These are phyloP conservation scores for Cosmopolites sordidus DNA, from an alignment of 2,888 invertebrate species.

Conservation along the genomic window DNA sequence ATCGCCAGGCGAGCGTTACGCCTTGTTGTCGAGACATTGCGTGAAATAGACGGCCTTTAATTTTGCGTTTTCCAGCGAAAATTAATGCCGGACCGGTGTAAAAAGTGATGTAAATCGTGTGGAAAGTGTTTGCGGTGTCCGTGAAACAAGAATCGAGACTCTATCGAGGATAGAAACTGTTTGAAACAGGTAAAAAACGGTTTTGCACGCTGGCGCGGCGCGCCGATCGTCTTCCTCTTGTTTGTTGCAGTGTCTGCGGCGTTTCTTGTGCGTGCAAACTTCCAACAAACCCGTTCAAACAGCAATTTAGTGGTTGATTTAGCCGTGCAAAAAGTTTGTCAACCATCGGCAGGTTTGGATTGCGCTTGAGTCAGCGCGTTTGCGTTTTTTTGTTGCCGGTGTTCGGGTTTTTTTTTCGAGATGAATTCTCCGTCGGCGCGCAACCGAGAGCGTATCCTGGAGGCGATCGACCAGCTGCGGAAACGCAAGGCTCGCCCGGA, in stretches of 20 bases:
- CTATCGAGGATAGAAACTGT: slow-evolving; percentile 17
- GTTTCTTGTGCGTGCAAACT: slow-evolving; percentile 16
- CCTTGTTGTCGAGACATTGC: slow-evolving; percentile 16
- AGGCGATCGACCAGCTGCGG: slow-evolving; percentile 80
- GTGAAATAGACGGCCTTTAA: slow-evolving; percentile 33
- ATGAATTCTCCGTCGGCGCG: slow-evolving; percentile 50
- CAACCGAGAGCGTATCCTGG: slow-evolving; percentile 72
- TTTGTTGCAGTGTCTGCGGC: slow-evolving; percentile 33
- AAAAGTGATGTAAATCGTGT: slow-evolving; percentile 31
- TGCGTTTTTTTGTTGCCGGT: slow-evolving; percentile 12
- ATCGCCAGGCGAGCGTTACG: slow-evolving; percentile 26
- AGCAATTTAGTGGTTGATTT: too few species aligned
- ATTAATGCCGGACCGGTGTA: slow-evolving; percentile 32
- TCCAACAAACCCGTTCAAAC: too few species aligned
- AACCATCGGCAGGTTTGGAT: too few species aligned
- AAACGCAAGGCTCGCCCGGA: slow-evolving; percentile 81
- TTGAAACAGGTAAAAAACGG: slow-evolving; percentile 32
- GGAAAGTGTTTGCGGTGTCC: slow-evolving; percentile 16
- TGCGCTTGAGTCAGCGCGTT: too few species aligned
- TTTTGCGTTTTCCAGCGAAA: slow-evolving; percentile 26
- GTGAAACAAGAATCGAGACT: slow-evolving; percentile 8
- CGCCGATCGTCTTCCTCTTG: slow-evolving; percentile 18
- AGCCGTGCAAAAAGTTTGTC: too few species aligned
- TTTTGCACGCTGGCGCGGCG: slow-evolving; percentile 29
- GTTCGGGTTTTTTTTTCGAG: slow-evolving; percentile 7